A percentile compares a stretch with the other conserved stretches of the same genome.
phyloP scores from a whole-genome alignment of 2,113 vertebrate species.

The Cygnus buccinator region DNA sequence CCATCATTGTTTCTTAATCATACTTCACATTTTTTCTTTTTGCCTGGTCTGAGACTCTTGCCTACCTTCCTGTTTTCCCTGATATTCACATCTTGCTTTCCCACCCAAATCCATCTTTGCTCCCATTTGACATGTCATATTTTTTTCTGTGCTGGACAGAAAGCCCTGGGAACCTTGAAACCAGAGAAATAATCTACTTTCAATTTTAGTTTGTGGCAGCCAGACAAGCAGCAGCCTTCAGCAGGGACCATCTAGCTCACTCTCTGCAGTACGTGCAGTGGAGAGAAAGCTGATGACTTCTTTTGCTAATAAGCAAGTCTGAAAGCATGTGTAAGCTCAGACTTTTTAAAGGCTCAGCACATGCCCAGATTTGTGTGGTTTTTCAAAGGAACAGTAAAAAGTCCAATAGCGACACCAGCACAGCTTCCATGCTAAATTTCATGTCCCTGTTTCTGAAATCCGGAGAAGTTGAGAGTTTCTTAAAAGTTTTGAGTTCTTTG shows the following conservation, averaged over 20 bases:
- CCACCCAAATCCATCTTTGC: not conserved
- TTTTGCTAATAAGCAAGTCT: not conserved
- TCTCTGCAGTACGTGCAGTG: not conserved
- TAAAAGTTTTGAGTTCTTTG: constrained; percentile 2
- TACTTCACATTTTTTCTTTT: not conserved
- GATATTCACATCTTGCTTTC: not conserved
- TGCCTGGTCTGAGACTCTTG: not conserved
- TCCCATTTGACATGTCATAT: not conserved
- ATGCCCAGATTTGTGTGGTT: not conserved
- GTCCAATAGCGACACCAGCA: not conserved
- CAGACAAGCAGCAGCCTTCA: not conserved
- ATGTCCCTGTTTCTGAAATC: constrained; percentile 11
- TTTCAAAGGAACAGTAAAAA: constrained; percentile 43
- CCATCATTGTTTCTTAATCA: not conserved
- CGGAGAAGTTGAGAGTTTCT: not conserved
- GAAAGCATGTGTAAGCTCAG: not conserved
- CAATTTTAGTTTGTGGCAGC: not conserved
- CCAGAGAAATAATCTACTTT: not conserved
- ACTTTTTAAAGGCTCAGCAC: not conserved
- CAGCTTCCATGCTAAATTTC: not conserved
- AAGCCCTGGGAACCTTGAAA: not conserved
- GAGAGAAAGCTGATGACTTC: not conserved
- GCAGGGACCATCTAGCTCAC: not conserved
- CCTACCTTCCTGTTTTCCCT: not conserved
- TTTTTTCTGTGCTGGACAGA: not conserved